A percentile compares a stretch with the other conserved stretches of the same genome.
Evolutionary conservation across 2,888 invertebrate species (phyloP).

Genomic region (Meiosimyza platycephala): DNA sequence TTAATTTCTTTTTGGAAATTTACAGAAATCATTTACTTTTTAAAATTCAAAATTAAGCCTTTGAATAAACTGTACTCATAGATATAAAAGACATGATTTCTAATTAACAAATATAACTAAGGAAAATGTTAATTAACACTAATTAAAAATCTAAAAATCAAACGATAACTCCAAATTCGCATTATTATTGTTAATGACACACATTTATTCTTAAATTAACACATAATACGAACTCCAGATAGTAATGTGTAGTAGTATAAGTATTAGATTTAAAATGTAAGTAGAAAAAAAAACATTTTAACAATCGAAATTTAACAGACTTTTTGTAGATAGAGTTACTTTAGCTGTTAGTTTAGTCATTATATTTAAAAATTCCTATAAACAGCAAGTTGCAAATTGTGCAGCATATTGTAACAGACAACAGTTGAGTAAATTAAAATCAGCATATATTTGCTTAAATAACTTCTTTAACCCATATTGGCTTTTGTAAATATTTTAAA

Average conservation of each 20-base stretch:
- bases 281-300: conserved; percentile 13
- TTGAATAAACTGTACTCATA: background rate
- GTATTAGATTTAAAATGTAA: conserved; percentile 1
- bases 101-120: conserved; percentile 8
- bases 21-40: no score
- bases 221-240: background rate
- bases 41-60: no score
- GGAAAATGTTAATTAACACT: conserved; percentile 4
- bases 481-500: conserved; percentile 9
- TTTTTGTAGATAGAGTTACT: conserved; percentile 28
- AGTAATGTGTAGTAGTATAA: background rate
- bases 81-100: background rate
- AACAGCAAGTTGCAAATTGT: background rate
- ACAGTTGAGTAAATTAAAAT: no score
- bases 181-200: conserved; percentile 25
- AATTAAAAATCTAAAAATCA: conserved; percentile 15
- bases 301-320: conserved; percentile 35
- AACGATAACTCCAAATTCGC: conserved; percentile 36
- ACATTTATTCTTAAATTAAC: conserved; percentile 8
- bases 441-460: no score
- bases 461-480: background rate
- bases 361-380: background rate
- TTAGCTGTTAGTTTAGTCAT: conserved; percentile 3
- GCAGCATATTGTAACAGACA: no score
- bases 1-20: no score